Evolutionary conservation across 2,888 invertebrate genomes (phyloP).

Genomic region (Torymus aiolomorphi): DNA sequence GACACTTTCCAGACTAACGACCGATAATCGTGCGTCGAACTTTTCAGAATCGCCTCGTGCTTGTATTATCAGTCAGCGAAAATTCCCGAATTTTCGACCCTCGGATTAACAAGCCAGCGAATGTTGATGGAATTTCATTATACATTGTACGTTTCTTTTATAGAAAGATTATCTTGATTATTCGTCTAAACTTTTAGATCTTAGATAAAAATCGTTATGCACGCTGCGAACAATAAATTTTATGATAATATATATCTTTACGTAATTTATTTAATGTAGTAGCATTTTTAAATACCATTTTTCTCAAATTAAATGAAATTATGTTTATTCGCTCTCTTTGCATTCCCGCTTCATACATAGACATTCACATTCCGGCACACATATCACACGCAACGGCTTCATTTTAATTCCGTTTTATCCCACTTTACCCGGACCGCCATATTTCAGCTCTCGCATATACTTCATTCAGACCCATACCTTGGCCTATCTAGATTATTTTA

Average conservation of each 20-base stretch:
- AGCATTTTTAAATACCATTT: neutral
- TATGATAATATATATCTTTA: too few relatives aligned
- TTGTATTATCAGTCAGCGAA: neutral
- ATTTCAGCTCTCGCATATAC: constrained; percentile 26
- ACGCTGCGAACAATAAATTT: too few relatives aligned
- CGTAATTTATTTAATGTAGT: too few relatives aligned
- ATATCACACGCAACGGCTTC: constrained; percentile 48
- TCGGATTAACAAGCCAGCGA: neutral
- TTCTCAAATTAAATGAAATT: constrained; percentile 2
- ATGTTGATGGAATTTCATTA: too few relatives aligned
- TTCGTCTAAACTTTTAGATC: too few relatives aligned
- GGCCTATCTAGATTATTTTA: constrained; percentile 38
- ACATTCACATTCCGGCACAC: constrained; percentile 37
- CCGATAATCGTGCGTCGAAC: constrained; percentile 57
- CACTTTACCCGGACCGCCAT: constrained; percentile 12
- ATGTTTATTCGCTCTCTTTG: constrained; percentile 27
- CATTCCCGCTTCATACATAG: neutral
- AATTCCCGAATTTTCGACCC: neutral
- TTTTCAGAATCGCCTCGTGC: constrained; percentile 28
- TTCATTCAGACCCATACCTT: neutral
- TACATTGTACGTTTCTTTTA: too few relatives aligned
- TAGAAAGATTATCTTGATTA: too few relatives aligned
- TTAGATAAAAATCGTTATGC: too few relatives aligned
- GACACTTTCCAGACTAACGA: constrained; percentile 57
- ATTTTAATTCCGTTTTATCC: constrained; percentile 36